Conservation (phyloP, 2,797 vertebrate genomes). For the Apogon hyalosoma region DNA sequence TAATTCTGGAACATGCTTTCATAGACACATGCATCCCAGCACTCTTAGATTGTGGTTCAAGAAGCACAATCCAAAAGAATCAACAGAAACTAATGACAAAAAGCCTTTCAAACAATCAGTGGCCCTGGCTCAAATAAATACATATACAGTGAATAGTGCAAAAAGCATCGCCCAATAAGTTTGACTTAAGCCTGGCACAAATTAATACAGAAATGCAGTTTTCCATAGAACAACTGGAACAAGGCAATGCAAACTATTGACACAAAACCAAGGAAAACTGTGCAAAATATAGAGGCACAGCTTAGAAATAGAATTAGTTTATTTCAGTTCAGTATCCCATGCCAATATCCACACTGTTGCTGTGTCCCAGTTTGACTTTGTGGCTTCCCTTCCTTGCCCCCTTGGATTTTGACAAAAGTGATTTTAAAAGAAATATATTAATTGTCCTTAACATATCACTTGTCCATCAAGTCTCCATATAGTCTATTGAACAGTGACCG, state of each 20-base stretch:
- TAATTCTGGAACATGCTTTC: conserved; percentile 69
- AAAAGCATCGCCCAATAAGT: conserved; percentile 28
- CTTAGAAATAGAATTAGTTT: conserved; percentile 22
- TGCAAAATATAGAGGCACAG: conserved; percentile 53
- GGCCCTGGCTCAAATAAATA: conserved; percentile 47
- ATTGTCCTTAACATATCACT: conserved; percentile 1
- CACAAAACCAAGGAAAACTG: conserved; percentile 52
- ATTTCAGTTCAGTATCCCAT: conserved; percentile 60
- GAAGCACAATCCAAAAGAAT: conserved; percentile 69
- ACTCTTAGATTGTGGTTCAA: conserved; percentile 56
- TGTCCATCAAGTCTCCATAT: background rate
- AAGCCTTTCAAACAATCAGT: conserved; percentile 50
- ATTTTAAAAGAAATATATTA: conserved; percentile 3
- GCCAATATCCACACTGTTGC: conserved; percentile 65
- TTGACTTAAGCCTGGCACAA: conserved; percentile 35
- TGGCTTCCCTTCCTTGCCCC: conserved; percentile 66
- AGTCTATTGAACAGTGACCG: background rate
- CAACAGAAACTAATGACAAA: conserved; percentile 55
- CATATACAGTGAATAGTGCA: conserved; percentile 28
- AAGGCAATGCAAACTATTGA: conserved; percentile 50
- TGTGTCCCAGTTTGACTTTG: conserved; percentile 66
- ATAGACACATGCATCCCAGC: conserved; percentile 71
- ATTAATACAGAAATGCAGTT: conserved; percentile 41
- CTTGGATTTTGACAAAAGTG: conserved; percentile 39
- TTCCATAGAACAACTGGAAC: conserved; percentile 27